phyloP scores from a whole-genome alignment of 64 coral and sea anemone species.

The Orbicella faveolata region DNA sequence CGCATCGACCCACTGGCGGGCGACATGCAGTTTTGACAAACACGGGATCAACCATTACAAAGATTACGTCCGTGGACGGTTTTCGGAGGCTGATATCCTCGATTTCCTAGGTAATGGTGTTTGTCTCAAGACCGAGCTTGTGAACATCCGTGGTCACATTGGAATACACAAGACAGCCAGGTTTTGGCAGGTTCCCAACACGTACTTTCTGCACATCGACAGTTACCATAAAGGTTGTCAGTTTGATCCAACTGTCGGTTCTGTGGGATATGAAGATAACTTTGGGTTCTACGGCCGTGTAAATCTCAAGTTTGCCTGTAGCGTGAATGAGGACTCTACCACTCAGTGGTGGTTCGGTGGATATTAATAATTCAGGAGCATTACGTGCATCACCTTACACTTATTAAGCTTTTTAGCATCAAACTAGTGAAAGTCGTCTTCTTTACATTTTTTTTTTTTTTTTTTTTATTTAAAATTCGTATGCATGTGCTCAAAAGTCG shows the following conservation, averaged over 20 bases:
- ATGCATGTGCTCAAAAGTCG: too few species aligned
- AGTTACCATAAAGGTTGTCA: not conserved
- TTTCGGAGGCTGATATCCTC: slow-evolving; percentile 49
- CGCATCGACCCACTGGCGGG: slow-evolving; percentile 63
- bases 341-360: slow-evolving; percentile 63
- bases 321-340: slow-evolving; percentile 10
- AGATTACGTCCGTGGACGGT: slow-evolving; percentile 68
- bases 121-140: slow-evolving; percentile 57
- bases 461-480: too few species aligned
- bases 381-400: not conserved
- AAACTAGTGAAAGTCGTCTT: too few species aligned
- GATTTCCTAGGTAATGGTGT: not conserved
- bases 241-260: slow-evolving; percentile 18
- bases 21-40: slow-evolving; percentile 36
- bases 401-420: not conserved
- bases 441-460: too few species aligned
- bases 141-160: slow-evolving; percentile 58
- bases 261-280: slow-evolving; percentile 23
- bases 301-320: slow-evolving; percentile 54
- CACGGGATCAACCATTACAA: slow-evolving; percentile 41
- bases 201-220: slow-evolving; percentile 34
- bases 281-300: slow-evolving; percentile 40
- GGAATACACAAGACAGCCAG: not conserved
- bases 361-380: not conserved
- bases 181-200: slow-evolving; percentile 37